Percentiles rank a stretch among this genome's conserved stretches.
phyloP scores from a whole-genome alignment of 2,797 vertebrate genomes.

The Allochrocebus solatus region DNA sequence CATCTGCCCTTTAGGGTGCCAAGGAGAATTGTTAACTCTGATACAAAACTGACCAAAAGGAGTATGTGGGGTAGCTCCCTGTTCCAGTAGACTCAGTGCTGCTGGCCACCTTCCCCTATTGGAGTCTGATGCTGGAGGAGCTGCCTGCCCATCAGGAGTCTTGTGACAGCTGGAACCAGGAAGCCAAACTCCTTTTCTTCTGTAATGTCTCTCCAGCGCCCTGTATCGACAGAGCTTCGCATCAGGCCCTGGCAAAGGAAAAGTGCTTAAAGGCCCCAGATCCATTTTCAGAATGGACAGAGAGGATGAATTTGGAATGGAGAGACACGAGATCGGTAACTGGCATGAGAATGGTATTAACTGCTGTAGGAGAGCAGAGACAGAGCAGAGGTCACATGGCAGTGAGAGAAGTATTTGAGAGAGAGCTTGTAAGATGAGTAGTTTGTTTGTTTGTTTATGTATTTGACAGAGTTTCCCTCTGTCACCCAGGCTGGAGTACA shows the following conservation, averaged over 20 bases:
- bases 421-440: background rate
- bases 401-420: background rate
- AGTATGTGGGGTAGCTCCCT: background rate
- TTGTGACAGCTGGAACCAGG: background rate
- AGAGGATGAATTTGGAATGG: background rate
- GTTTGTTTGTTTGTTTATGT: too few species aligned
- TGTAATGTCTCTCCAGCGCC: background rate
- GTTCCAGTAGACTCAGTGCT: background rate
- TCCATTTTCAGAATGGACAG: background rate
- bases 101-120: background rate
- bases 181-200: background rate
- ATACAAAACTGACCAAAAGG: background rate
- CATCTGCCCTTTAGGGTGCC: background rate
- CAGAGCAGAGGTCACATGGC: background rate
- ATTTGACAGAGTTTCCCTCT: too few species aligned
- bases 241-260: background rate
- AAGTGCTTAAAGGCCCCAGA: background rate
- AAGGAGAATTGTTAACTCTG: background rate
- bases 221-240: background rate
- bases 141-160: background rate
- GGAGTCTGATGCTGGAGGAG: background rate
- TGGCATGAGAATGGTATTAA: background rate
- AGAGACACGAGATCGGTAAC: background rate
- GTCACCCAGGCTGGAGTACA: too few species aligned
- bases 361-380: background rate